phyloP scores from a whole-genome alignment of 2,113 vertebrate species.

The Cyphomyrus discorhynchus region DNA sequence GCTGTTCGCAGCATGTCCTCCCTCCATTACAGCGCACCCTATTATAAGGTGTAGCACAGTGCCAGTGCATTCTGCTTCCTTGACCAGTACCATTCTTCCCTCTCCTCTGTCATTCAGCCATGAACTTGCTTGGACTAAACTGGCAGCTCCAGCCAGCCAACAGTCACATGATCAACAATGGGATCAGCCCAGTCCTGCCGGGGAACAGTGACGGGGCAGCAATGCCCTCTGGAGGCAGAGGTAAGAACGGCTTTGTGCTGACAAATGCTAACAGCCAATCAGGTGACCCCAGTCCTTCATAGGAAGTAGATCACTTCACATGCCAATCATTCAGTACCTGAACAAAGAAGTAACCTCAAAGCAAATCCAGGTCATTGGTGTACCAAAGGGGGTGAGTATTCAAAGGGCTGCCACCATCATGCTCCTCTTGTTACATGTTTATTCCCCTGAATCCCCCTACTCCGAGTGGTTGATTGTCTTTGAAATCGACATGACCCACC shows the following conservation, averaged over 20 bases:
- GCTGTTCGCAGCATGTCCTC: too few species aligned
- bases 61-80: background rate
- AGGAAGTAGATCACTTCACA: background rate
- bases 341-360: background rate
- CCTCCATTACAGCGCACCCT: background rate
- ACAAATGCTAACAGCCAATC: background rate
- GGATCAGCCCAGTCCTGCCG: conserved; percentile 75
- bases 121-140: conserved; percentile 95
- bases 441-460: background rate
- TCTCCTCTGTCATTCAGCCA: conserved; percentile 61
- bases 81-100: background rate
- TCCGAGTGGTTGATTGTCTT: background rate
- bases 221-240: conserved; percentile 91
- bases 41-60: background rate
- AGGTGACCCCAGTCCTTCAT: background rate
- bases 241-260: conserved; percentile 57
- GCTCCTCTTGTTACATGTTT: background rate
- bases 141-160: conserved; percentile 95
- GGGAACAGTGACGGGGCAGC: conserved; percentile 81
- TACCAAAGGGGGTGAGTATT: background rate
- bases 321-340: background rate
- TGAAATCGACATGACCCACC: background rate
- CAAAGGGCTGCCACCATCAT: background rate
- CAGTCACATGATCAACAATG: conserved; percentile 87
- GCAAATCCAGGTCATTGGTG: background rate